A percentile compares a stretch with the other conserved stretches of the same genome.
Evolutionary conservation across 2,113 vertebrate genomes (phyloP).

Genomic region (Holacanthus passer): DNA sequence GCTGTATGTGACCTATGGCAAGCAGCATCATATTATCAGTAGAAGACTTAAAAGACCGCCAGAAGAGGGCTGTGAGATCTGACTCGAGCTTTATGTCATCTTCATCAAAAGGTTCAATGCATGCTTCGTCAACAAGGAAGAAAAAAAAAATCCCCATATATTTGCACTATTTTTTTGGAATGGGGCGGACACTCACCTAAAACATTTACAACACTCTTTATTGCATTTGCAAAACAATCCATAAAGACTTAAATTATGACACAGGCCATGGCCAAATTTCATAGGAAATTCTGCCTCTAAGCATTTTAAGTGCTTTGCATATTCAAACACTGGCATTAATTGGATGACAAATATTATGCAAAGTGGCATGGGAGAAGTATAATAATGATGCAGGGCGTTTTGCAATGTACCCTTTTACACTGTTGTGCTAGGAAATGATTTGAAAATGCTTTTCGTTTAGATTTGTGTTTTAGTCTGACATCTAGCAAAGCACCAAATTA

Average conservation of each 20-base stretch:
- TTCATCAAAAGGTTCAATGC: conserved; percentile 50
- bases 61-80: conserved; percentile 60
- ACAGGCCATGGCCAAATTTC: background rate
- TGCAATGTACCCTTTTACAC: conserved; percentile 16
- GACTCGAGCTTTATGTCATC: conserved; percentile 57
- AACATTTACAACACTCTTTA: conserved; percentile 2
- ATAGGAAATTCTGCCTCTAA: conserved; percentile 28
- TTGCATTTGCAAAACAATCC: conserved; percentile 37
- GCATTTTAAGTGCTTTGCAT: conserved; percentile 55
- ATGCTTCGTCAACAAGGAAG: conserved; percentile 44
- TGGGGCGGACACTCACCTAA: conserved; percentile 14
- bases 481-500: conserved; percentile 62
- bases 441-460: conserved; percentile 68
- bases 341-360: conserved; percentile 58
- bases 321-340: conserved; percentile 48
- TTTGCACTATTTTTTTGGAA: conserved; percentile 19
- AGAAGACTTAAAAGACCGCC: conserved; percentile 55
- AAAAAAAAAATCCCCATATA: background rate
- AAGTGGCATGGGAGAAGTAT: conserved; percentile 31
- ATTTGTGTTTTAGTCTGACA: conserved; percentile 61
- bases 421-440: conserved; percentile 52
- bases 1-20: conserved; percentile 70
- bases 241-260: conserved; percentile 16
- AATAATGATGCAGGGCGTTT: conserved; percentile 34
- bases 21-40: conserved; percentile 61